Percentiles rank a stretch among this genome's conserved stretches.
These are phyloP conservation scores for Masnerella sp. DNA, from an alignment of 2,888 invertebrate species.

Conservation along the genomic window DNA sequence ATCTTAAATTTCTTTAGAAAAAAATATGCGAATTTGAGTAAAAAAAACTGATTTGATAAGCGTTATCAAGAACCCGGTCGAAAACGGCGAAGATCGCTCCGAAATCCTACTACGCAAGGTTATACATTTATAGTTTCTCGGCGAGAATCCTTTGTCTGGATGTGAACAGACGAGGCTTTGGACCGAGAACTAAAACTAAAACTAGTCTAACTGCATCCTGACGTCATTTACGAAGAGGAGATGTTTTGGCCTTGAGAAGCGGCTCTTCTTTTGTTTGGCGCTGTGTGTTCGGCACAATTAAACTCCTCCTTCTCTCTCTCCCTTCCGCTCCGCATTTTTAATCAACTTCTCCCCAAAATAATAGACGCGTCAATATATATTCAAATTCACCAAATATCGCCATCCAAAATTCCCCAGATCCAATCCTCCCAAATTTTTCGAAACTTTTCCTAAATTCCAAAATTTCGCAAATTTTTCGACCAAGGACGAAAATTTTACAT, in stretches of 20 bases:
- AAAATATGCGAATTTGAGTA: too few species aligned
- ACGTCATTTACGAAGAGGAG: slow-evolving; percentile 73
- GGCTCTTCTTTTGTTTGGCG: slow-evolving; percentile 65
- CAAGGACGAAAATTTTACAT: too few species aligned
- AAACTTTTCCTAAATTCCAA: too few species aligned
- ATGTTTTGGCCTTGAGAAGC: slow-evolving; percentile 74
- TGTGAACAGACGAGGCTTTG: slow-evolving; percentile 62
- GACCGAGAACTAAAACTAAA: slow-evolving; percentile 73
- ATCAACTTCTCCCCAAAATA: slow-evolving; percentile 60
- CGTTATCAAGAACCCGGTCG: slow-evolving; percentile 18
- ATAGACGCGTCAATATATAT: slow-evolving; percentile 59
- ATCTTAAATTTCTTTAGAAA: too few species aligned
- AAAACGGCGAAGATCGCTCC: slow-evolving; percentile 29
- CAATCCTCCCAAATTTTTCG: too few species aligned
- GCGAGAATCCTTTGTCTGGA: slow-evolving; percentile 71
- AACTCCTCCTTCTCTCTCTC: slow-evolving; percentile 61
- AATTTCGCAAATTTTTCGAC: too few species aligned
- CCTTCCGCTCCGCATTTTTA: slow-evolving; percentile 61
- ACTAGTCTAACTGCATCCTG: slow-evolving; percentile 77
- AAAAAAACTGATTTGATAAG: too few species aligned
- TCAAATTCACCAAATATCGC: slow-evolving; percentile 14
- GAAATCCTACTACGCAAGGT: slow-evolving; percentile 52
- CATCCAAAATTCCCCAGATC: too few species aligned
- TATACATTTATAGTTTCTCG: slow-evolving; percentile 61
- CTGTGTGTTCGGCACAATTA: slow-evolving; percentile 68